Conservation (phyloP, 1,140 invertebrate species). For the Lepidurus couesii region DNA sequence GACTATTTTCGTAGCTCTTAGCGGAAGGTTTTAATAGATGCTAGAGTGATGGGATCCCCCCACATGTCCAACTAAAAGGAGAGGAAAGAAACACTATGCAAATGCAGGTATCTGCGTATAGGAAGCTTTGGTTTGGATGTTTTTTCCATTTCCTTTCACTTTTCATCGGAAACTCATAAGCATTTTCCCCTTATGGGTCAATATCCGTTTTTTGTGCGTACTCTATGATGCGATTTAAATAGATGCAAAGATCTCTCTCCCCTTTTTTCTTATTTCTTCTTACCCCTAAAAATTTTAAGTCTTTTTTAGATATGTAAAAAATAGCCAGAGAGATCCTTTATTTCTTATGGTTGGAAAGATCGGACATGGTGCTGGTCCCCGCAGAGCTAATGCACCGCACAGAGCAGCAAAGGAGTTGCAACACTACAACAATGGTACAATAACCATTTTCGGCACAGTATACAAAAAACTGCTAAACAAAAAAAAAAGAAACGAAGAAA, state of each 20-base stretch:
- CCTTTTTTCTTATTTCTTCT: not conserved
- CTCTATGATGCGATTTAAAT: not conserved
- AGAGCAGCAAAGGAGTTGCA: not conserved
- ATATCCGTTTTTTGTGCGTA: not conserved
- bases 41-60: too few relatives aligned
- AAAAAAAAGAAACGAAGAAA: not conserved
- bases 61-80: not conserved
- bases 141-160: conserved; percentile 22
- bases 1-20: too few relatives aligned
- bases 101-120: not conserved
- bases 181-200: not conserved
- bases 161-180: conserved; percentile 22
- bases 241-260: not conserved
- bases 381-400: conserved; percentile 5
- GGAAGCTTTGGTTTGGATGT: not conserved
- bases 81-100: not conserved
- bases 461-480: not conserved
- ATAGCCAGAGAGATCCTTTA: not conserved
- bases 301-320: not conserved
- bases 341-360: not conserved
- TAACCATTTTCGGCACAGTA: not conserved
- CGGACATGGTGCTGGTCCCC: not conserved
- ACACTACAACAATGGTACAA: not conserved
- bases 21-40: too few relatives aligned
- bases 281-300: not conserved